These are phyloP conservation scores for Siderastrea radians DNA, from an alignment of 92 coral and sea anemone species.

Conservation along the genomic window DNA sequence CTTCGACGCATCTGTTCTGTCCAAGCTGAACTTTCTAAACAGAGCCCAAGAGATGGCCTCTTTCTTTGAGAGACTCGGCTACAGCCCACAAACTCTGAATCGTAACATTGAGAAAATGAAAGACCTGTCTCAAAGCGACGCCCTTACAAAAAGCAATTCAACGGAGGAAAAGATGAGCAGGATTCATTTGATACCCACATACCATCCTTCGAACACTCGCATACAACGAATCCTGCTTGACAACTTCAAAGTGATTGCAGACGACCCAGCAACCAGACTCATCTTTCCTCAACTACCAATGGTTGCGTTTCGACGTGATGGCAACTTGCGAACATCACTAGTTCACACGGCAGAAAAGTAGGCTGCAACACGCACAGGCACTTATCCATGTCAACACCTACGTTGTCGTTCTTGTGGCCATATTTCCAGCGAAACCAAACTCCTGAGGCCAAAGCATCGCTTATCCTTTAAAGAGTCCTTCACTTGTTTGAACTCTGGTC, in stretches of 20 bases:
- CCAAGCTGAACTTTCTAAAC: not conserved
- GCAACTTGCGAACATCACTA: not conserved
- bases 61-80: not conserved
- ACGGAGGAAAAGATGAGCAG: constrained; percentile 5
- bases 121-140: not conserved
- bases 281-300: not conserved
- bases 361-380: not conserved
- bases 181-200: not conserved
- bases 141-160: not conserved
- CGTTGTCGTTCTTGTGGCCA: no score
- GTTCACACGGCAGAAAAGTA: not conserved
- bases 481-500: no score
- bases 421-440: no score
- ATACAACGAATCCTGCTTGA: no score
- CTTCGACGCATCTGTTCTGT: constrained; percentile 6
- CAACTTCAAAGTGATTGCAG: no score
- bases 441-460: no score
- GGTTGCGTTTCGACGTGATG: not conserved
- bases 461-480: no score
- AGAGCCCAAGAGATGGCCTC: not conserved
- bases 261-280: not conserved
- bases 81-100: not conserved
- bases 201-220: no score
- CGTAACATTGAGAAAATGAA: not conserved
- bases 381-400: no score